Percentiles rank a stretch among this genome's conserved stretches.
These are phyloP conservation scores for Micromys minutus DNA, from an alignment of 2,113 vertebrate genomes.

Conservation along the genomic window DNA sequence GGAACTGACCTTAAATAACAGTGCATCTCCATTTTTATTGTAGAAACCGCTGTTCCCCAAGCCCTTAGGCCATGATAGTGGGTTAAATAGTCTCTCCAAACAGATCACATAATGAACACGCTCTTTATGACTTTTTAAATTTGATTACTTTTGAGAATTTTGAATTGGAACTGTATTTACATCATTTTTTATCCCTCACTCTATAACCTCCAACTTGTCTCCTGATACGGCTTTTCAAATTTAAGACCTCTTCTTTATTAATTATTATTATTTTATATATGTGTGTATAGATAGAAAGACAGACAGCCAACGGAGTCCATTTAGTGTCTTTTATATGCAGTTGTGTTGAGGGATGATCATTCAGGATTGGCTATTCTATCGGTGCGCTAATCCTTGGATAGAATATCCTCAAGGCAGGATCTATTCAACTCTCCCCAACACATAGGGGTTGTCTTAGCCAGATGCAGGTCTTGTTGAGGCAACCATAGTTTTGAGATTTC, in stretches of 20 bases:
- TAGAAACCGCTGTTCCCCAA: neutral
- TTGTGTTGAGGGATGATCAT: neutral
- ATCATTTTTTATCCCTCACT: neutral
- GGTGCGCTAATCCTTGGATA: neutral
- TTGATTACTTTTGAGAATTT: neutral
- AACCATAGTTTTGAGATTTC: neutral
- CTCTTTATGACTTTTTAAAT: neutral
- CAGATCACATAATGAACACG: rapidly evolving
- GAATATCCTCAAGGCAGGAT: neutral
- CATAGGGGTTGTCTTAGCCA: neutral
- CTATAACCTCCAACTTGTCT: neutral
- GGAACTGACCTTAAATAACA: neutral
- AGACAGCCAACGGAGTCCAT: neutral
- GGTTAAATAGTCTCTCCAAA: neutral
- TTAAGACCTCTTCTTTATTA: neutral
- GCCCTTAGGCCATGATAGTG: too few species aligned
- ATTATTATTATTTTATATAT: neutral
- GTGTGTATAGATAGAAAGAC: neutral
- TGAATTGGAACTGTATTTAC: neutral
- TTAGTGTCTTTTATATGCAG: neutral
- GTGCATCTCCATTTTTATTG: neutral
- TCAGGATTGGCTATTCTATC: neutral
- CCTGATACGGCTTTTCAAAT: neutral
- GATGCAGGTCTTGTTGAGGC: neutral
- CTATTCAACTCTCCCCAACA: neutral